Conservation (phyloP, 1,140 invertebrate genomes). For the Euura saliciscinereae region DNA sequence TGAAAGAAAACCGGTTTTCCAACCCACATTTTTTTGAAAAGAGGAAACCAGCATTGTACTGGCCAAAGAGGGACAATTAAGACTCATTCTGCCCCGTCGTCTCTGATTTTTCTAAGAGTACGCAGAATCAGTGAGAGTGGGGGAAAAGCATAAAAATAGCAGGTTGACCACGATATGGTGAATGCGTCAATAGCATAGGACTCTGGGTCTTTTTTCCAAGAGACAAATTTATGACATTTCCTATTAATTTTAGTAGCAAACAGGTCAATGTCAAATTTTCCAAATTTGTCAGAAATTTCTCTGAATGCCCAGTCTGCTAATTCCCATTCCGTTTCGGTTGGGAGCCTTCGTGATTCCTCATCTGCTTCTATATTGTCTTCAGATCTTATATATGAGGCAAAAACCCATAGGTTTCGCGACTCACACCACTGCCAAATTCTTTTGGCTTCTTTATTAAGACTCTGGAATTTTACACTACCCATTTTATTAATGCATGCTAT, state of each 20-base stretch:
- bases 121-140: conserved; percentile 18
- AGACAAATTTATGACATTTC: conserved; percentile 20
- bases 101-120: conserved; percentile 18
- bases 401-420: conserved; percentile 18
- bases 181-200: conserved; percentile 17
- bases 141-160: conserved; percentile 20
- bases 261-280: conserved; percentile 14
- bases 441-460: conserved; percentile 25
- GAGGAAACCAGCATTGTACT: no score
- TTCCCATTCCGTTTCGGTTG: conserved; percentile 1
- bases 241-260: conserved; percentile 21
- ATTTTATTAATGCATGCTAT: conserved; percentile 28
- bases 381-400: conserved; percentile 24
- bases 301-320: not conserved
- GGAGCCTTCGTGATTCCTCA: not conserved
- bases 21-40: no score
- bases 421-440: conserved; percentile 36
- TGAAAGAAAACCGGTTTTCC: no score
- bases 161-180: conserved; percentile 13
- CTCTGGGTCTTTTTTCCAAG: conserved; percentile 19
- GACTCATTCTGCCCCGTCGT: no score
- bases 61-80: no score
- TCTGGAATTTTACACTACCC: conserved; percentile 27
- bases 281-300: conserved; percentile 12
- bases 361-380: conserved; percentile 21